These are phyloP conservation scores for Fissipunctia ypsillon DNA, from an alignment of 2,888 invertebrate species.

Conservation along the genomic window DNA sequence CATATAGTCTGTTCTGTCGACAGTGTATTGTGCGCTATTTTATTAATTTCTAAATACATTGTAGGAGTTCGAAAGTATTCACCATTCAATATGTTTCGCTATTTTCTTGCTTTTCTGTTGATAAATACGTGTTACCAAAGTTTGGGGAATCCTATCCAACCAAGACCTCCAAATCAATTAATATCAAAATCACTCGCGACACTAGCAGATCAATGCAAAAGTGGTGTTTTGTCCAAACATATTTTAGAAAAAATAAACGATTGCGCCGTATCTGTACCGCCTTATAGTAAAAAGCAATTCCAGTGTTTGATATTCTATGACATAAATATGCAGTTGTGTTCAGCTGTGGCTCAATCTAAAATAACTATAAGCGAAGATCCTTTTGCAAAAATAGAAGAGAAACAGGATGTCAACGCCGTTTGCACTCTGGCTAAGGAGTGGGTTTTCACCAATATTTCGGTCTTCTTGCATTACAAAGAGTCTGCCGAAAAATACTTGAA, in stretches of 20 bases:
- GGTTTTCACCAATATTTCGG: slow-evolving; percentile 73
- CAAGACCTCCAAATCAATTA: slow-evolving; percentile 49
- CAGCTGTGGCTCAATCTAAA: slow-evolving; percentile 68
- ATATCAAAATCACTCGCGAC: slow-evolving; percentile 62
- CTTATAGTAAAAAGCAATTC: slow-evolving; percentile 72
- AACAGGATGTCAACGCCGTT: slow-evolving; percentile 73
- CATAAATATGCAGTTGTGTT: slow-evolving; percentile 82
- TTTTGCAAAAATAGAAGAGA: slow-evolving; percentile 69
- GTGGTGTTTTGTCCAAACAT: slow-evolving; percentile 74
- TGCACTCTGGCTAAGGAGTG: slow-evolving; percentile 77
- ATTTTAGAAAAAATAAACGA: slow-evolving; percentile 73
- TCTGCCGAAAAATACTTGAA: slow-evolving; percentile 72
- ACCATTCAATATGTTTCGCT: slow-evolving; percentile 75
- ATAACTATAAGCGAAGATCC: slow-evolving; percentile 72
- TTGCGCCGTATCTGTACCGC: slow-evolving; percentile 73
- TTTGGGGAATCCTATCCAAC: slow-evolving; percentile 75
- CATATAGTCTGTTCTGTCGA: slow-evolving; percentile 43
- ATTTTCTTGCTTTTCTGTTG: slow-evolving; percentile 76
- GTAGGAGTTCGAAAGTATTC: slow-evolving; percentile 14
- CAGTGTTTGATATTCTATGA: slow-evolving; percentile 85
- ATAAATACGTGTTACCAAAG: slow-evolving; percentile 78
- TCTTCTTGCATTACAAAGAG: slow-evolving; percentile 69
- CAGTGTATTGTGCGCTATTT: slow-evolving; percentile 44
- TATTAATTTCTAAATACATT: slow-evolving; percentile 35
- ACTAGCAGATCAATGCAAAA: slow-evolving; percentile 77